Base-by-base conservation (phyloP, 2,113 vertebrate species). In the Clarias batrachus region DNA sequence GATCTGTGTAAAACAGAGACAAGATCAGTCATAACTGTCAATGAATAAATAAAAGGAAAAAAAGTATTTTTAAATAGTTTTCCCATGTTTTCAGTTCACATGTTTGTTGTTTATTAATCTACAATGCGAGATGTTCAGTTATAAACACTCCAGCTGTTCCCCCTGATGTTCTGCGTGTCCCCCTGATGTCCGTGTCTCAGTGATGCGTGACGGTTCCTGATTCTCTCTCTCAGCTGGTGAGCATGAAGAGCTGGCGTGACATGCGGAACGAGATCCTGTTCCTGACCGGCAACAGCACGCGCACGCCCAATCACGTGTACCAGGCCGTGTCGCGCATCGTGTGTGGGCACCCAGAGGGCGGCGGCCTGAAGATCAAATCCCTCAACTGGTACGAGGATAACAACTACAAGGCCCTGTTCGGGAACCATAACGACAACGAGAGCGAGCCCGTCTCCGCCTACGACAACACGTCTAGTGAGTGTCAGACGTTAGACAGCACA, bases 361-460 rank as follows among this genome's bases (percentile, higher is more conserved):
- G 98, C 13, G 98, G 98, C 0, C 95, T 99, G 74, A 98, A 99
- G 94, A 99, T 99, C 91, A 99, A 99, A 90, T 99, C 98, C 21
- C 96, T 99, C 85, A 99, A 99, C 93, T 99, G 98, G 97, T 99
- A 98, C 0, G 98, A 99, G 89, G 98, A 99, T 93, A 96, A 97
- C 90, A 99, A 99, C 94, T 99, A 99, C 94, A 99, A 99, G 92
- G 97, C 97, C 1, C 90, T 99, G 10, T 98, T 99, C 17, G 95
- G 95, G 77, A 94, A 93, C 92, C 92, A 98, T 90, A 96, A 95
- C n/a, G 93, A 95, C 0, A 91, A 94, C 4, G 96, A 98, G 63
- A 96, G 93, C 80, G 97, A 99, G 83, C 94, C 96, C 0, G 92
- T 95, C 57, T 97, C 97, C 0, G 73, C 88, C 76, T 96, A 96